Percentiles rank a stretch among this genome's conserved stretches.
Evolutionary conservation across 2,113 vertebrate species (phyloP).

Genomic region (Albula goreensis): DNA sequence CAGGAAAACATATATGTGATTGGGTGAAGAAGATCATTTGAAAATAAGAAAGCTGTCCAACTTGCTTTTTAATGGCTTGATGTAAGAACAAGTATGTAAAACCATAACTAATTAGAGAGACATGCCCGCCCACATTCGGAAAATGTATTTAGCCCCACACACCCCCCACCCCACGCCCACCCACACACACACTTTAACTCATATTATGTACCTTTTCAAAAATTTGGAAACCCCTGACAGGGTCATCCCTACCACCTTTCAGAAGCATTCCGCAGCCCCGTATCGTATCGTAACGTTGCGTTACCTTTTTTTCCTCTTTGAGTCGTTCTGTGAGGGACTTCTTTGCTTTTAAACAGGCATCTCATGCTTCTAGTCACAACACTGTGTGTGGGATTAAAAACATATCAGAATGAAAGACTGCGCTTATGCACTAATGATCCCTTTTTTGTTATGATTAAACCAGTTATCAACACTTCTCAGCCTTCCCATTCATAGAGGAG

Average conservation of each 20-base stretch:
- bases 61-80: background rate
- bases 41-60: background rate
- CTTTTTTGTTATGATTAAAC: background rate
- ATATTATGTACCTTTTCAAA: too few relatives aligned
- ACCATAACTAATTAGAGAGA: too few relatives aligned
- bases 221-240: too few relatives aligned
- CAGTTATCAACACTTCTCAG: background rate
- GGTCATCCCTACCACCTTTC: too few relatives aligned
- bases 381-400: background rate
- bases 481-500: background rate
- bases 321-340: background rate
- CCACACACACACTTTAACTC: too few relatives aligned
- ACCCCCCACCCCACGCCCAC: too few relatives aligned
- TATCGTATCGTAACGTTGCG: too few relatives aligned
- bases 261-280: too few relatives aligned
- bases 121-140: too few relatives aligned
- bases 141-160: too few relatives aligned
- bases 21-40: background rate
- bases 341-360: background rate
- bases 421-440: background rate
- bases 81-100: background rate
- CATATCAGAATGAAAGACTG: background rate
- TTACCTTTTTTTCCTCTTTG: background rate
- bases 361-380: background rate
- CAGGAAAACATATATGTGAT: background rate